phyloP scores from a whole-genome alignment of 64 coral and sea anemone species.

The Exaiptasia diaphana region DNA sequence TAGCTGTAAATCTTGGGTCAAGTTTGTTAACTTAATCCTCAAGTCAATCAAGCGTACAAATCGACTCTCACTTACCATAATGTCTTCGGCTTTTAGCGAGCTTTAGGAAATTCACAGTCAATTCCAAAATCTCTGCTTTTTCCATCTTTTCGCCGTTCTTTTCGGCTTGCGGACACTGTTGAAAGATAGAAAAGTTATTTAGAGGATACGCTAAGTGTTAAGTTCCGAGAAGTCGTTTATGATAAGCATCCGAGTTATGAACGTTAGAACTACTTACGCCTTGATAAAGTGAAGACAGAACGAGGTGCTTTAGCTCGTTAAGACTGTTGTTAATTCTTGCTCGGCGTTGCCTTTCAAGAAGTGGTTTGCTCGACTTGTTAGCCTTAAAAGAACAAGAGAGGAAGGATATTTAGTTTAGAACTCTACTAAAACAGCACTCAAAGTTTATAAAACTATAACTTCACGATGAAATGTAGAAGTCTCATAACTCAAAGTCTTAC shows the following conservation, averaged over 20 bases:
- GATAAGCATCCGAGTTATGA: neutral
- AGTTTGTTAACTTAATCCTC: too few relatives aligned
- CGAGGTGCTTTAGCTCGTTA: slow-evolving; percentile 49
- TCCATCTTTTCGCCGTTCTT: slow-evolving; percentile 87
- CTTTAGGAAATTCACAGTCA: slow-evolving; percentile 81
- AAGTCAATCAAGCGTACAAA: slow-evolving; percentile 2
- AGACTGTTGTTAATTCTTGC: slow-evolving; percentile 62
- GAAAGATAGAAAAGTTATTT: neutral
- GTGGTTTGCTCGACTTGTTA: slow-evolving; percentile 56
- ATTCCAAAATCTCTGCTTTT: slow-evolving; percentile 87
- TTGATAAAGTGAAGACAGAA: slow-evolving; percentile 47
- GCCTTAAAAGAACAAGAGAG: neutral
- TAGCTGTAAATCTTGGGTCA: too few relatives aligned
- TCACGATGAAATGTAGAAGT: neutral
- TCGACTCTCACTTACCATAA: neutral
- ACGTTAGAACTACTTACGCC: slow-evolving; percentile 24
- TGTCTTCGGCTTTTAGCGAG: slow-evolving; percentile 19
- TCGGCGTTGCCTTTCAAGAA: slow-evolving; percentile 53
- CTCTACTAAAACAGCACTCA: too few relatives aligned
- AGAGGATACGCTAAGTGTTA: neutral
- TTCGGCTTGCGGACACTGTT: slow-evolving; percentile 53
- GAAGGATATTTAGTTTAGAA: too few relatives aligned
- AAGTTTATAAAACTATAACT: neutral
- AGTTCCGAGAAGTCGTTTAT: neutral
- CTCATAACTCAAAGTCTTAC: neutral